Percentiles rank a stretch among this genome's conserved stretches.
Conservation (phyloP, 2,797 vertebrate genomes). For the Clarias platycephalus region DNA sequence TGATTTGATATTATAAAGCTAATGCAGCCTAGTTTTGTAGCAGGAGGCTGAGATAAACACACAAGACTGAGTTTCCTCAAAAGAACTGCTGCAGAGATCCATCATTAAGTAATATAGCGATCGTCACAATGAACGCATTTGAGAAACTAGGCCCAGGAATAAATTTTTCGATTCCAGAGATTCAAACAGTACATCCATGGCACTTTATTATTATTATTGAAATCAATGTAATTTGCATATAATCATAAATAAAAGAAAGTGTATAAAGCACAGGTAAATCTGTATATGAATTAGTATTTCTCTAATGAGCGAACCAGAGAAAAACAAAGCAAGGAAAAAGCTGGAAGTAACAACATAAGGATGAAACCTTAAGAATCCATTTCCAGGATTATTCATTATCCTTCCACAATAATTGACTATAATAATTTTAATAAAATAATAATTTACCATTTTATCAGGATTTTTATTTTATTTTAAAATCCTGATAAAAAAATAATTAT, state of each 20-base stretch:
- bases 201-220: neutral
- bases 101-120: neutral
- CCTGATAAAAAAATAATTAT: neutral
- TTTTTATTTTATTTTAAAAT: too few relatives aligned
- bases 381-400: neutral
- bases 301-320: neutral
- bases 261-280: neutral
- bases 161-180: neutral
- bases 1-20: neutral
- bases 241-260: neutral
- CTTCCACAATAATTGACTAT: neutral
- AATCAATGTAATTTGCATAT: neutral
- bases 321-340: neutral
- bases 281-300: neutral
- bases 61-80: neutral
- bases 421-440: neutral
- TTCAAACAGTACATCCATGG: neutral
- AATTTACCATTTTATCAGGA: too few relatives aligned
- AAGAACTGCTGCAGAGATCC: neutral
- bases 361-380: neutral
- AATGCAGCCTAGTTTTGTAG: neutral
- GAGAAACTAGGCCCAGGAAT: neutral
- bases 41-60: neutral
- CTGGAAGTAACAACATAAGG: too few relatives aligned
- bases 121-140: neutral